Evolutionary conservation across 2,888 invertebrate genomes (phyloP).

Genomic region (Drosophila gaucha): DNA sequence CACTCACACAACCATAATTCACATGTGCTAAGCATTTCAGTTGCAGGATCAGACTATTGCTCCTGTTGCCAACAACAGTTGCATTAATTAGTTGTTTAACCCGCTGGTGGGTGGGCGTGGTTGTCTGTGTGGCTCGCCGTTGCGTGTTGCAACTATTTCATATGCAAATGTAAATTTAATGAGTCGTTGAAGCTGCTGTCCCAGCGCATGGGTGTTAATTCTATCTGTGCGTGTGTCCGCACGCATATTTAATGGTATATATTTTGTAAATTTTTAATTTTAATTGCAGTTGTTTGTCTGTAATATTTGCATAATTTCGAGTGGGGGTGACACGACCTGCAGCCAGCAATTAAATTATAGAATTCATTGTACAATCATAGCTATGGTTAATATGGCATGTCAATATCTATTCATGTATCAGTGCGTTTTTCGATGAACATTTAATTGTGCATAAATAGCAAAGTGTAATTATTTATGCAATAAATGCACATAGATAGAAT

Average conservation of each 20-base stretch:
- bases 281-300: slow-evolving; percentile 73
- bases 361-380: slow-evolving; percentile 51
- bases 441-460: slow-evolving; percentile 29
- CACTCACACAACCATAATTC: slow-evolving; percentile 3
- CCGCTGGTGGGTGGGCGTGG: slow-evolving; percentile 1
- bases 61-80: slow-evolving; percentile 48
- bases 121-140: slow-evolving; percentile 14
- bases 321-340: slow-evolving; percentile 16
- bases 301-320: slow-evolving; percentile 70
- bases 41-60: slow-evolving; percentile 40
- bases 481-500: slow-evolving; percentile 33
- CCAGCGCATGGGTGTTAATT: slow-evolving; percentile 40
- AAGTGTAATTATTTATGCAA: slow-evolving; percentile 59
- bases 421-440: slow-evolving; percentile 18
- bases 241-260: slow-evolving; percentile 48
- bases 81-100: slow-evolving; percentile 70
- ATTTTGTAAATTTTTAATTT: slow-evolving; percentile 79
- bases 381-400: slow-evolving; percentile 17
- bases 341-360: slow-evolving; percentile 57
- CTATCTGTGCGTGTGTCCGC: slow-evolving; percentile 10
- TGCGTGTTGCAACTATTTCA: slow-evolving; percentile 70
- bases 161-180: slow-evolving; percentile 79
- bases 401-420: slow-evolving; percentile 3
- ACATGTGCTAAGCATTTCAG: slow-evolving; percentile 38
- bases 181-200: slow-evolving; percentile 64